Evolutionary conservation across 2,113 vertebrate species (phyloP), one percentile per base, ranked within the genome.

Genomic region (Cheirogaleus medius): DNA sequence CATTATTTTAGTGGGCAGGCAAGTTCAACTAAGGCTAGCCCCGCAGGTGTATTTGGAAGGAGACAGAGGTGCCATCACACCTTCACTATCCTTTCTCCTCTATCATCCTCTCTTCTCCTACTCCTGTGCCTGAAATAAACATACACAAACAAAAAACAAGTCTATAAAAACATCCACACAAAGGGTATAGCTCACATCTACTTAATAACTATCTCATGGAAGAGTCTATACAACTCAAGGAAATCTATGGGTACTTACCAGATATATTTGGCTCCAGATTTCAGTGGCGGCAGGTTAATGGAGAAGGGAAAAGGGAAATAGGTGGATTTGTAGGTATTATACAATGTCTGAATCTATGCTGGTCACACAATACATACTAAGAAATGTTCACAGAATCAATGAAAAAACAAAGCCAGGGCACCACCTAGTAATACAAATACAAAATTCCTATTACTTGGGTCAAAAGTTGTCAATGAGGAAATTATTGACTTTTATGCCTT

Each of bases 181-280:
- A 29, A 95, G 29, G 39, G 89, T 80, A 91, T 1, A 86, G 37
- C 29, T 92, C 49, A 87, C 1, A 80, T 74, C 42, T 95, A 68
- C 85, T 95, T 80, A 97, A 95, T 49, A 87, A 91, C 29, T 54
- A 86, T 25, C 54, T 71, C 83, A 93, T 7, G 54, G 69, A 96
- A 94, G 34, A 87, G 76, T 90, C 78, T 44, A 64, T 32, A 96
- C 32, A 97, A 93, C 91, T 97, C 89, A 95, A 94, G 86, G 80
- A 97, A 95, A 93, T 96, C 91, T 96, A 23, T 78, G 54, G 29
- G 87, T 97, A 98, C 98, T 98, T 98, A 98, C 98, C 98, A 97
- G 87, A 90, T 90, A 84, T 11, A 91, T 97, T 85, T 96, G 97
- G 93, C 95, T 98, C 95, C 97, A 71, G 83, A 94, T 97, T 96